Base-by-base conservation (phyloP, 2,888 invertebrate species). In the Ichneumon xanthorius region DNA sequence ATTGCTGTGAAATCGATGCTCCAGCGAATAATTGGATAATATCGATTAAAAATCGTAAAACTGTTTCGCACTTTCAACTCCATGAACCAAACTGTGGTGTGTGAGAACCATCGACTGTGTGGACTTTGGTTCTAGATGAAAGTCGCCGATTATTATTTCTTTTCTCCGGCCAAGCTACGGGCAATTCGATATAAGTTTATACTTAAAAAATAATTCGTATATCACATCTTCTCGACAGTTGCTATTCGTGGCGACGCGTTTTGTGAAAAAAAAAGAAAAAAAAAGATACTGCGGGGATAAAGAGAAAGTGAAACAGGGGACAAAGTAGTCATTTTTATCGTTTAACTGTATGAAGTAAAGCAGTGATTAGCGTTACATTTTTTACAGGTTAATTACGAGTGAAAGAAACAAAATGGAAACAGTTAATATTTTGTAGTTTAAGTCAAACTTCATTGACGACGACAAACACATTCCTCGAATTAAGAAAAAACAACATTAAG, bases 261-360 rank as follows among this genome's bases (percentile, higher is more conserved):
- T 63, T 81, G 85, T 73, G 68, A 61, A 55, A 53, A 81, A 45
- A 30, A n/a, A n/a, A n/a, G n/a, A 68, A 61, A 55, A 53, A 81
- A 68, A 67, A 71, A 72, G 11, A 65, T 79, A 53, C 33, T 48
- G 67, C 40, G 76, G 19, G 82, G 71, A 85, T 40, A n/a, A n/a
- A 7, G 22, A 82, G 63, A 63, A 33, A 19, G 55, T 58, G 53
- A 84, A 71, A 71, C 79, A 75, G 63, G 76, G 85, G 82, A 80
- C 67, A 78, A 77, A 77, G 65, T 79, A 82, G 76, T 80, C 71
- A 85, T 85, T 82, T 85, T 80, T 73, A 77, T 85, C 82, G 82
- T 82, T 80, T 72, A 85, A 80, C 80, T 68, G 58, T 79, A 79
- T 79, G 71, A 61, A 63, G 76, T 68, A 72, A 77, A 79, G 37